Percentiles rank a stretch among this genome's conserved stretches.
phyloP scores from a whole-genome alignment of 2,888 invertebrate species.

The Smittia sp. region DNA sequence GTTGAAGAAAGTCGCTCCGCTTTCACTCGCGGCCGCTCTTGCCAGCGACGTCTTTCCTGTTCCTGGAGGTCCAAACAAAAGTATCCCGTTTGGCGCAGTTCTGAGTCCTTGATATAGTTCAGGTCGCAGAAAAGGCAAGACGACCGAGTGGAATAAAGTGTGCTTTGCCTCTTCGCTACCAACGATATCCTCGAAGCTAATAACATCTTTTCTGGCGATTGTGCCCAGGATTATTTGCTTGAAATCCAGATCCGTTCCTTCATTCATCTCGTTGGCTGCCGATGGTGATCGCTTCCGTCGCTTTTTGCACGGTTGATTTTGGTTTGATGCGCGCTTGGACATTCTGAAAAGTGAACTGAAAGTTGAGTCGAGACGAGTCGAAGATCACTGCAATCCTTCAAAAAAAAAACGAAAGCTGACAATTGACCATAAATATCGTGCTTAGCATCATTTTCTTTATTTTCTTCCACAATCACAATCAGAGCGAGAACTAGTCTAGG shows the following conservation, averaged over 20 bases:
- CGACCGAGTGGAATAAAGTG: conserved; percentile 92
- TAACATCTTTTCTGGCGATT: no score
- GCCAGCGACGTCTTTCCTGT: conserved; percentile 97
- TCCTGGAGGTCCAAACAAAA: conserved; percentile 92
- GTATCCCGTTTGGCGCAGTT: conserved; percentile 88
- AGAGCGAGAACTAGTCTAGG: background rate
- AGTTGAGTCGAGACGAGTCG: no score
- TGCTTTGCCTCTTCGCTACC: conserved; percentile 90
- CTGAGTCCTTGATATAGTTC: conserved; percentile 88
- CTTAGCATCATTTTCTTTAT: conserved; percentile 3
- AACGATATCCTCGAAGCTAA: conserved; percentile 92
- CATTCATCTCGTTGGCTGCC: no score
- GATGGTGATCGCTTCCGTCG: no score
- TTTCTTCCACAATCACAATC: conserved; percentile 21
- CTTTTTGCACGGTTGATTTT: no score
- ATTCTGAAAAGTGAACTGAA: no score
- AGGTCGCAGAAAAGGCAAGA: conserved; percentile 90
- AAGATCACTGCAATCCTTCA: no score
- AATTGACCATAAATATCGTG: no score
- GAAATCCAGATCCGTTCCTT: no score
- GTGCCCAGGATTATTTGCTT: no score
- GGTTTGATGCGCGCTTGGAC: no score
- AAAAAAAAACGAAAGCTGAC: no score
- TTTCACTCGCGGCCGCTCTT: conserved; percentile 93
- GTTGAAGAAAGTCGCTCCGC: conserved; percentile 93